Evolutionary conservation across 2,888 invertebrate species (phyloP).

Genomic region (Fabriciana adippe): DNA sequence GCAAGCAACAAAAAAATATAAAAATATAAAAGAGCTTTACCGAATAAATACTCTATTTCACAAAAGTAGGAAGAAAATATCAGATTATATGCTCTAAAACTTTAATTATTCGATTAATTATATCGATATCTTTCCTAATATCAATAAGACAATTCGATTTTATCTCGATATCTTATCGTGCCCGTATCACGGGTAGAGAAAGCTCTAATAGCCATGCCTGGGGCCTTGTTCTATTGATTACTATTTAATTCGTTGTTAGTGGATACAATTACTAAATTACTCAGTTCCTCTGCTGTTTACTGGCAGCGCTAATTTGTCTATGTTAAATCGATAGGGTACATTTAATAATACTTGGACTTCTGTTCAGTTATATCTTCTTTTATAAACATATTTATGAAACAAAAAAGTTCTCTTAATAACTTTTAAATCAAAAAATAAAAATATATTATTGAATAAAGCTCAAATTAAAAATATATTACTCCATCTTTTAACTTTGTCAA

Average conservation of each 20-base stretch:
- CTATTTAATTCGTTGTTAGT: constrained; percentile 79
- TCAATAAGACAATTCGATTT: constrained; percentile 1
- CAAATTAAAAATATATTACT: too few relatives aligned
- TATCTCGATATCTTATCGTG: constrained; percentile 23
- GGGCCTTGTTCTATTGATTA: constrained; percentile 76
- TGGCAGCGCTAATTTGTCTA: constrained; percentile 49
- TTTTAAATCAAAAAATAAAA: too few relatives aligned
- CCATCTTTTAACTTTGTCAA: too few relatives aligned
- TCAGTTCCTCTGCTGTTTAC: constrained; percentile 66
- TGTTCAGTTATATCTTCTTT: background rate
- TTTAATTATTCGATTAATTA: background rate
- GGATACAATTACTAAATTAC: constrained; percentile 81
- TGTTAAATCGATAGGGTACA: constrained; percentile 50
- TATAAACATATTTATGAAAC: too few relatives aligned
- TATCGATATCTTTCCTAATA: constrained; percentile 1
- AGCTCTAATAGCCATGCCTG: constrained; percentile 49
- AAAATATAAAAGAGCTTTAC: too few relatives aligned
- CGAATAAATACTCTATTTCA: too few relatives aligned
- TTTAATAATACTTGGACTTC: constrained; percentile 19
- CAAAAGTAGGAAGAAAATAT: too few relatives aligned
- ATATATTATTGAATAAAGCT: too few relatives aligned
- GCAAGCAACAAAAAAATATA: too few relatives aligned
- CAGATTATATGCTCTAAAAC: too few relatives aligned
- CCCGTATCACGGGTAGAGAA: constrained; percentile 43
- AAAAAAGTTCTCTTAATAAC: too few relatives aligned